phyloP scores from a whole-genome alignment of 1,140 invertebrate genomes.

The Acromyrmex charruanus region DNA sequence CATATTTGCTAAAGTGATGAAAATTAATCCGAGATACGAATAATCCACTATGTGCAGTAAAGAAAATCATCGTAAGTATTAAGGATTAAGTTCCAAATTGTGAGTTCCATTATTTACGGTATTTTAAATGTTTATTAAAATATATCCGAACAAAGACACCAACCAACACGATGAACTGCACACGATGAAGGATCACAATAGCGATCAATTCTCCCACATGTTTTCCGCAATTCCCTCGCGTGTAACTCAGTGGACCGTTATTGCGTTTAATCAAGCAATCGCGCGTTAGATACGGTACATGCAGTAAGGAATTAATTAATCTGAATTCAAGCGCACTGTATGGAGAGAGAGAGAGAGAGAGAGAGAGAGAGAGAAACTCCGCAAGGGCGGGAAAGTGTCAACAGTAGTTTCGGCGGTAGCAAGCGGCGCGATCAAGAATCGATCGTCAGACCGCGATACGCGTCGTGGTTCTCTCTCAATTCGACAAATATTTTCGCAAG shows the following conservation, averaged over 20 bases:
- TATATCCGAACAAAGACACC: not conserved
- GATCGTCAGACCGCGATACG: conserved; percentile 34
- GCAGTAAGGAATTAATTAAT: conserved; percentile 61
- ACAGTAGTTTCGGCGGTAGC: conserved; percentile 11
- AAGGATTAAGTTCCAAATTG: not conserved
- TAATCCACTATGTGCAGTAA: no score
- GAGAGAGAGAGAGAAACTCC: not conserved
- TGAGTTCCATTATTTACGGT: not conserved
- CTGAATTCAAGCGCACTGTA: conserved; percentile 1
- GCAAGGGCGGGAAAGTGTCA: not conserved
- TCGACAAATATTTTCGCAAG: conserved; percentile 70
- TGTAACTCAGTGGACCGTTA: conserved; percentile 24
- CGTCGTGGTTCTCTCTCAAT: conserved; percentile 6
- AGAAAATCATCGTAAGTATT: no score
- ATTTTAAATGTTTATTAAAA: not conserved
- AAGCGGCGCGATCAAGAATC: conserved; percentile 25
- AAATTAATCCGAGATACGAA: no score
- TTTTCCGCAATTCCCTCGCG: not conserved
- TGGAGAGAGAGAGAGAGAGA: no score
- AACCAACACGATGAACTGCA: not conserved
- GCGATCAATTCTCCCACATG: not conserved
- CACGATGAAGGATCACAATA: not conserved
- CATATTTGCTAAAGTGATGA: no score
- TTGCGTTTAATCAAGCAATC: conserved; percentile 50
- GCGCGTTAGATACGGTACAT: conserved; percentile 10